Base-by-base conservation (phyloP, 2,113 vertebrate species). In the Orycteropus afer region DNA sequence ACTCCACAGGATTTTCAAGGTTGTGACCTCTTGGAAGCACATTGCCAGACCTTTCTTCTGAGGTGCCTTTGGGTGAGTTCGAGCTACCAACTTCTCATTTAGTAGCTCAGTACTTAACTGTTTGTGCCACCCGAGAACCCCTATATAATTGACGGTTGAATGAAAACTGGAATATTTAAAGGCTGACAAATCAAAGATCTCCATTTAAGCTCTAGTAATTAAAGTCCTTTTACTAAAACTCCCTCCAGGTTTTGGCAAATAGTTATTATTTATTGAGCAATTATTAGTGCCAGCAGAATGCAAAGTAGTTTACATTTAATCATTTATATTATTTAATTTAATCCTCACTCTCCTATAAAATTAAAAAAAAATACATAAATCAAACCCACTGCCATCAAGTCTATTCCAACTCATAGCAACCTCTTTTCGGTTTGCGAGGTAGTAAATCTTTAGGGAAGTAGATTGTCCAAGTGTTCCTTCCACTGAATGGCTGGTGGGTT, bases 91-190 rank as follows among this genome's bases (percentile, higher is more conserved):
- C 10, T 32, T 65, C n/a, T 65, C n/a, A n/a, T n/a, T n/a, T n/a
- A n/a, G n/a, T n/a, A n/a, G n/a, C n/a, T n/a, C 29, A 65, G 63
- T 65, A 20, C 29, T 67, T n/a, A 67, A 67, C 32, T 17, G 37
- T 67, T 34, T n/a, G 34, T 67, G 65, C 34, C 65, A 67, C 15
- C n/a, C 65, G 37, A 34, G 34, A 34, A 34, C 63, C 14, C 2
- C 63, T 32, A 15, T 34, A 34, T 65, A 6, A 67, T 14, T 83
- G 57, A 65, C 25, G 80, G 42, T 9, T 79, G 14, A 86, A 73
- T 69, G 34, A 95, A 94, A 95, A 61, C 40, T 83, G 51, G 45
- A 83, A 90, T 63, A 51, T 74, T 55, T 81, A 93, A 59, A 86
- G 1, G 25, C 53, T 57, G 2, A 57, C 63, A 86, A 91, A 93